These are phyloP conservation scores for Halcyon senegalensis DNA, from an alignment of 2,113 vertebrate genomes.

Conservation along the genomic window DNA sequence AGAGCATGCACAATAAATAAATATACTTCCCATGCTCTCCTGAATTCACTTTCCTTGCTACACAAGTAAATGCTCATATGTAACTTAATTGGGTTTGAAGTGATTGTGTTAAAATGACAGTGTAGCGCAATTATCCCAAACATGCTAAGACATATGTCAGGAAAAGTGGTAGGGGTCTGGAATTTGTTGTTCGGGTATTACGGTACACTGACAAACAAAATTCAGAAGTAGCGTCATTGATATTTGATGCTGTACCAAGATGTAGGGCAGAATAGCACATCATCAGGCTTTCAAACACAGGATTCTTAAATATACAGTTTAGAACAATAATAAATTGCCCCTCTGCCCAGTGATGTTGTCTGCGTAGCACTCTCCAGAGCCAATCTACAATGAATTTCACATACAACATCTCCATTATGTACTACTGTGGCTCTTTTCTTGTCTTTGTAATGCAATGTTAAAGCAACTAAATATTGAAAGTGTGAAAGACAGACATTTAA, in stretches of 20 bases:
- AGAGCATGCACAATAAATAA: neutral
- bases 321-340: neutral
- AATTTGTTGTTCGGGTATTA: neutral
- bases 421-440: neutral
- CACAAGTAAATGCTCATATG: neutral
- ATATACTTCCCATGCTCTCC: neutral
- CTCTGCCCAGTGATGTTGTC: neutral
- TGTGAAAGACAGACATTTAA: neutral
- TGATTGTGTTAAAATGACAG: neutral
- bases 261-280: neutral
- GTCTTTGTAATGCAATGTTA: neutral
- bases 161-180: neutral
- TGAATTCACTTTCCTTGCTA: neutral
- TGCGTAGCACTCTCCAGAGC: neutral
- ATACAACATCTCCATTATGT: neutral
- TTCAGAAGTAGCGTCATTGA: neutral
- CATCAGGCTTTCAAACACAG: neutral
- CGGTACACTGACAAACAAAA: neutral
- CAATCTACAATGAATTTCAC: neutral
- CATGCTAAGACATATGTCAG: neutral
- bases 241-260: neutral
- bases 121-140: neutral
- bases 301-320: neutral
- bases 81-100: neutral
- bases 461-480: neutral